A percentile compares a stretch with the other conserved stretches of the same genome.
phyloP scores from a whole-genome alignment of 2,797 vertebrate genomes.

The Ctenosaura bakeri region DNA sequence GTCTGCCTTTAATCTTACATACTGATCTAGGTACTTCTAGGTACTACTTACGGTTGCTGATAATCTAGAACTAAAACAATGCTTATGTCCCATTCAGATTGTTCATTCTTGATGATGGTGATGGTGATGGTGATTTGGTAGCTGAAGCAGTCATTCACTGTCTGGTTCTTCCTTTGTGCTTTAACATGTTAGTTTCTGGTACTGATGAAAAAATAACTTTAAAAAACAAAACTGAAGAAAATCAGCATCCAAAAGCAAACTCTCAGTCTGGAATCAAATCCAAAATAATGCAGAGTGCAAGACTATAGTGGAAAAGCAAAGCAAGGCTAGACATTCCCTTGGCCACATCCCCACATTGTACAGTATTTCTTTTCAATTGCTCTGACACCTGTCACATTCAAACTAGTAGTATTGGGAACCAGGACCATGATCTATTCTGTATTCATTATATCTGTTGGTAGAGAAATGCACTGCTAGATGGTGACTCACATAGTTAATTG shows the following conservation, averaged over 20 bases:
- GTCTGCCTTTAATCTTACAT: background rate
- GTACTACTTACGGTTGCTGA: background rate
- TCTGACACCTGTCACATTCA: background rate
- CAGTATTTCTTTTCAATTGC: background rate
- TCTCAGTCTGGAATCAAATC: background rate
- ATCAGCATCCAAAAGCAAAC: background rate
- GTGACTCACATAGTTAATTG: background rate
- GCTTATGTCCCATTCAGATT: background rate
- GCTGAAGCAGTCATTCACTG: background rate
- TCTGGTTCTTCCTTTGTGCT: background rate
- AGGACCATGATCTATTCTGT: background rate
- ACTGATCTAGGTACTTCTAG: background rate
- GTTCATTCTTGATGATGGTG: background rate
- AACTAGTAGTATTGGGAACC: background rate
- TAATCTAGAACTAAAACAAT: background rate
- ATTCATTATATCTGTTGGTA: background rate
- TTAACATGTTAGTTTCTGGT: background rate
- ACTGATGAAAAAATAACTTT: background rate
- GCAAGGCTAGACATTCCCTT: background rate
- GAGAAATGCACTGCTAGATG: background rate
- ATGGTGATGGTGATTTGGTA: background rate
- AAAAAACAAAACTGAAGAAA: too few species aligned
- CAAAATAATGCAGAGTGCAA: background rate
- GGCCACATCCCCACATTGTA: background rate
- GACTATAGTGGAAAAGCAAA: background rate